Evolutionary conservation across 2,888 invertebrate species (phyloP), one percentile per base, ranked within the genome.

Genomic region (Peribatodes rhomboidaria): DNA sequence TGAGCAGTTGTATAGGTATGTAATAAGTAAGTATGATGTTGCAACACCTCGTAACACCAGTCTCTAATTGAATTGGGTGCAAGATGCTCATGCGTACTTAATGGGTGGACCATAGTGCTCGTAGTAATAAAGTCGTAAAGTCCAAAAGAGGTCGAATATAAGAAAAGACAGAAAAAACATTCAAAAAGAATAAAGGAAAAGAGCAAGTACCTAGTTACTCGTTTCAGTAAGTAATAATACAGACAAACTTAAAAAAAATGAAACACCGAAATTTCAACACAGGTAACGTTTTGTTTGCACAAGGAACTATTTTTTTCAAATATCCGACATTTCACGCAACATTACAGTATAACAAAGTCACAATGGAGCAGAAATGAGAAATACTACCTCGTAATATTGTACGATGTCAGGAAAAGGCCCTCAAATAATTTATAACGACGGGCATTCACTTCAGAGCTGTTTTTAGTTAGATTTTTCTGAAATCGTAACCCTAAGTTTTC

Each of bases 291-390:
- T 50, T n/a, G 35, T 37, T 20, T 44, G 27, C 22, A 18, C 14
- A 14, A n/a, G 8, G 2, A 20, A 13, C 37, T n/a, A 53, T 22
- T 39, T 53, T 53, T 53, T 39, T 10, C 0, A 53, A 22, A 53
- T 27, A 39, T 22, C 37, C 64, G 68, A 68, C 46, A 65, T 69
- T 72, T 49, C 47, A 49, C 61, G 54, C 47, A 33, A 41, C 54
- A 55, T 54, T 49, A 41, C 41, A 54, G 39, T 33, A 49, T 16
- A 46, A 60, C 27, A 47, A 20, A 54, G 60, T 41, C 37, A 14
- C 60, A 61, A 61, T 54, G 47, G 39, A 47, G 39, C 22, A 22
- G 22, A 11, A 22, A 22, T 7, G 31, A 61, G 61, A 61, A 44
- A 54, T 61, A 61, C 54, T 46, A 39, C 54, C 52, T 54, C 54